Conservation (phyloP, 2,797 vertebrate genomes). For the Cheirogaleus major region DNA sequence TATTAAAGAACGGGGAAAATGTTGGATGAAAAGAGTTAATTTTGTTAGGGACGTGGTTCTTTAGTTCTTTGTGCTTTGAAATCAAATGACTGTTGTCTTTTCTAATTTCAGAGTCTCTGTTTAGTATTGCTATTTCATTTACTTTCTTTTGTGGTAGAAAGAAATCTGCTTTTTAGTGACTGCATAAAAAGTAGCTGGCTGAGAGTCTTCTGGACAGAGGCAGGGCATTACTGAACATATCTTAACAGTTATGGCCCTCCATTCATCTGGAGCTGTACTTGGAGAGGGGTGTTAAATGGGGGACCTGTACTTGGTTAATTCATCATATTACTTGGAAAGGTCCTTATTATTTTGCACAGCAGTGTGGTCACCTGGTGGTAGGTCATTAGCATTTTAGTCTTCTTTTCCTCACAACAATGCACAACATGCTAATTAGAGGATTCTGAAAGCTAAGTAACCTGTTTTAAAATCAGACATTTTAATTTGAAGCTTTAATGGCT, state of each 20-base stretch:
- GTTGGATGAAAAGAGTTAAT: constrained; percentile 9
- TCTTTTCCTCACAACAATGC: constrained; percentile 86
- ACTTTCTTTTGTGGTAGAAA: constrained; percentile 48
- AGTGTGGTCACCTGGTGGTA: constrained; percentile 87
- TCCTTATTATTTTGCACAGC: constrained; percentile 84
- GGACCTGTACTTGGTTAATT: constrained; percentile 79
- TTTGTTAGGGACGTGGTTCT: constrained; percentile 34
- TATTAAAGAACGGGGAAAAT: background rate
- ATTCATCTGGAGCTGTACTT: constrained; percentile 27
- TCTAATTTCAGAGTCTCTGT: constrained; percentile 22
- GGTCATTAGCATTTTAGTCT: constrained; percentile 89
- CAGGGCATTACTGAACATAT: background rate
- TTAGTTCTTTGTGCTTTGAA: constrained; percentile 54
- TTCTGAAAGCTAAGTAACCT: constrained; percentile 90
- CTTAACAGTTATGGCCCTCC: background rate
- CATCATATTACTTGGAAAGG: constrained; percentile 77
- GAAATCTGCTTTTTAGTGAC: constrained; percentile 45
- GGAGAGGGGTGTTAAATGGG: constrained; percentile 51
- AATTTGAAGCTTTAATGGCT: constrained; percentile 90
- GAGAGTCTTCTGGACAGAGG: constrained; percentile 7
- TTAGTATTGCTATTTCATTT: constrained; percentile 51
- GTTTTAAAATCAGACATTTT: constrained; percentile 90
- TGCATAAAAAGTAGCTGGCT: constrained; percentile 30
- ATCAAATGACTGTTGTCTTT: constrained; percentile 54
- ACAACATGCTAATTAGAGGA: constrained; percentile 89